phyloP scores from a whole-genome alignment of 2,113 vertebrate genomes.

The Trachemys scripta region DNA sequence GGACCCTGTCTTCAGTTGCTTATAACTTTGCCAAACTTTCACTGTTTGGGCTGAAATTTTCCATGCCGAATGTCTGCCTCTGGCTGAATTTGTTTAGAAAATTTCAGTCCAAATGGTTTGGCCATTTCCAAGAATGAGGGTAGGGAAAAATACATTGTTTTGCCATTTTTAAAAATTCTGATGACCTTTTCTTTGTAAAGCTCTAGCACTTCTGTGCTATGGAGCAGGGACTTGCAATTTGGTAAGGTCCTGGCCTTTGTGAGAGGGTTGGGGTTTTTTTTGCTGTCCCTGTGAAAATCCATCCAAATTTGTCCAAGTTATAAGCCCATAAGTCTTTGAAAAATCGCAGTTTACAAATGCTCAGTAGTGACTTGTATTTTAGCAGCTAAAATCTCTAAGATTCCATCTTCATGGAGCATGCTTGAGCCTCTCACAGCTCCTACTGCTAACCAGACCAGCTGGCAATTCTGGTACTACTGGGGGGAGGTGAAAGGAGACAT shows the following conservation, averaged over 20 bases:
- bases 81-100: neutral
- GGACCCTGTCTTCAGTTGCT: neutral
- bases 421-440: neutral
- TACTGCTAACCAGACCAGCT: neutral
- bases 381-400: neutral
- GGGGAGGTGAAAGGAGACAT: too few relatives aligned
- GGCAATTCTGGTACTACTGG: too few relatives aligned
- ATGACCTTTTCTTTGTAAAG: neutral
- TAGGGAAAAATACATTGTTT: slow-evolving; percentile 5
- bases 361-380: rapidly evolving
- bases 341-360: slow-evolving; percentile 1
- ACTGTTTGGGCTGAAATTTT: neutral
- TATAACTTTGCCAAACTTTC: neutral
- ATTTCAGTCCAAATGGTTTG: neutral
- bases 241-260: slow-evolving; percentile 33
- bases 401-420: rapidly evolving
- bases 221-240: slow-evolving; percentile 20
- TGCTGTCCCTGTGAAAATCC: slow-evolving; percentile 50
- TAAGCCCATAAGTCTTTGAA: slow-evolving; percentile 59
- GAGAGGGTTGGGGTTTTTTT: slow-evolving; percentile 20
- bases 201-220: neutral
- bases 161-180: slow-evolving; percentile 37
- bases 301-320: slow-evolving; percentile 56
- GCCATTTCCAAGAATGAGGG: slow-evolving; percentile 10
- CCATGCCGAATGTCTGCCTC: neutral